Base-by-base conservation (phyloP, 2,797 vertebrate species). In the Dallia pectoralis region DNA sequence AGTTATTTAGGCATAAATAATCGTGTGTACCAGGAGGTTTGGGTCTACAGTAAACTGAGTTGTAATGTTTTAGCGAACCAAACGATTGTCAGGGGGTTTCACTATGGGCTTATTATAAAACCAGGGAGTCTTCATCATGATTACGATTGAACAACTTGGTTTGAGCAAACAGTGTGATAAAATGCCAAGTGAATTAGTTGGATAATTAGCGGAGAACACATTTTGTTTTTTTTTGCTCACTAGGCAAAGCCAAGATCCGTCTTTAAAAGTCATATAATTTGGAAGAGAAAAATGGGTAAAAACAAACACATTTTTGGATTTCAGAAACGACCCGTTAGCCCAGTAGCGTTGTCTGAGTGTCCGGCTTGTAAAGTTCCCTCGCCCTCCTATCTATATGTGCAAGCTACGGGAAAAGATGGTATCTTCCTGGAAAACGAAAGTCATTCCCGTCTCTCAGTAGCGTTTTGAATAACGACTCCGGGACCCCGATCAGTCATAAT, bases 401-500 rank as follows among this genome's bases (percentile, higher is more conserved):
- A 70, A 77, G 87, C 80, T 82, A 82, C 72, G 78, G 78, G 76
- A 79, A 74, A 79, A 86, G 87, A 91, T 90, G 73, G 33, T 89
- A 90, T 87, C 86, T 86, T 51, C 48, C 84, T 84, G 74, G 76
- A 90, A 92, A n/a, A 88, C 89, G 88, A 93, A 91, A 92, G 89
- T 91, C 87, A 81, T 82, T 78, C 71, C 85, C 85, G 86, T 85
- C 86, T 90, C 82, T 81, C 80, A 72, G 83, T 33, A 81, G 82
- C 77, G 47, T 88, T 93, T 89, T 91, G 88, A 91, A 93, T 90
- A 90, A 89, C 63, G 80, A 83, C 76, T 77, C 67, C 47, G 69
- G 84, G 73, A 80, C 82, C 85, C 90, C 92, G n/a, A 94, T 94
- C 89, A 89, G 89, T 93, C 92, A 93, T 91, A 88, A 91, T 91